Evolutionary conservation across 2,797 vertebrate genomes (phyloP).

Genomic region (Cryptoblepharus egeriae): DNA sequence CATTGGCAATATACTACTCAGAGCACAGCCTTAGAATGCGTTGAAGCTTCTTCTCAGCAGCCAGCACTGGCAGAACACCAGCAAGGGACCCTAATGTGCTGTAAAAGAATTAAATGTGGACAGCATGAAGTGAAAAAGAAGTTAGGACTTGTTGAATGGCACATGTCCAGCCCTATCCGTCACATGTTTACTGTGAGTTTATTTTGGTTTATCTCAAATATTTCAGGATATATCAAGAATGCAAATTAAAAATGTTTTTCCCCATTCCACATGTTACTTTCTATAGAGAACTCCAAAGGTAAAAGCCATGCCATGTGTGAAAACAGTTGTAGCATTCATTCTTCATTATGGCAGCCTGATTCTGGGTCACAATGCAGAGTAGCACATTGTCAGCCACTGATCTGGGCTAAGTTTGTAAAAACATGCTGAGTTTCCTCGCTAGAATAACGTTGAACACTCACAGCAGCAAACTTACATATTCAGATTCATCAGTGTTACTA

Average conservation of each 20-base stretch:
- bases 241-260: not conserved
- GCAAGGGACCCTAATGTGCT: no score
- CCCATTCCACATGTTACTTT: not conserved
- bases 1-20: no score
- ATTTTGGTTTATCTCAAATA: not conserved
- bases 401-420: not conserved
- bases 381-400: not conserved
- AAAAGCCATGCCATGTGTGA: not conserved
- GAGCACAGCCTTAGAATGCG: no score
- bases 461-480: constrained; percentile 56
- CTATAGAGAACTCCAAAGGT: not conserved
- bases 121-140: not conserved
- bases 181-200: not conserved
- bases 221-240: not conserved
- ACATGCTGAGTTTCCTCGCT: constrained; percentile 38
- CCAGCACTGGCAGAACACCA: no score
- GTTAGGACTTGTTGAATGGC: not conserved
- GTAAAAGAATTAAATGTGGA: not conserved
- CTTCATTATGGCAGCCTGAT: not conserved
- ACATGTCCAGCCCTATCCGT: not conserved
- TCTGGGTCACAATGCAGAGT: not conserved
- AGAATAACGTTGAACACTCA: constrained; percentile 57
- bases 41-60: no score
- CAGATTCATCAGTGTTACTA: constrained; percentile 27
- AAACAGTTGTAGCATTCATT: not conserved